Evolutionary conservation across 2,797 vertebrate genomes (phyloP).

Genomic region (Microctenopoma stevenorrisi): DNA sequence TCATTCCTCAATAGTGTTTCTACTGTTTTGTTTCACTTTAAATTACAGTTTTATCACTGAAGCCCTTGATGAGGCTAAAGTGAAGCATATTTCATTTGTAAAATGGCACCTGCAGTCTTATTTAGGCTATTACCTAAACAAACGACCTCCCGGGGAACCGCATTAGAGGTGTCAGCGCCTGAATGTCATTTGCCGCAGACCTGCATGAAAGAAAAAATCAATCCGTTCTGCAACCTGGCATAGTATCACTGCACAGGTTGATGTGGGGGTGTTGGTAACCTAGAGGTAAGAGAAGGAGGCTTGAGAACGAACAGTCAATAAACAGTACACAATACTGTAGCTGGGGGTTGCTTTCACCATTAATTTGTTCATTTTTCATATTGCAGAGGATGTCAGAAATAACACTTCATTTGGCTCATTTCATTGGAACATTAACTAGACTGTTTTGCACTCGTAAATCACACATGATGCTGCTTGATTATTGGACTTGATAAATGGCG

Average conservation of each 20-base stretch:
- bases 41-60: conserved; percentile 38
- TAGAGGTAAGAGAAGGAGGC: conserved; percentile 24
- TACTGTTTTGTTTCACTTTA: conserved; percentile 21
- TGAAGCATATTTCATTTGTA: conserved; percentile 42
- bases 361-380: conserved; percentile 14
- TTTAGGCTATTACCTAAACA: conserved; percentile 47
- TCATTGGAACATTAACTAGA: neutral
- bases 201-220: conserved; percentile 49
- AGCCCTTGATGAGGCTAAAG: conserved; percentile 32
- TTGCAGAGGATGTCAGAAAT: neutral
- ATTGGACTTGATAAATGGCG: neutral
- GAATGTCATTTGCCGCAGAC: conserved; percentile 54
- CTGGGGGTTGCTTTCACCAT: neutral
- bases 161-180: conserved; percentile 48
- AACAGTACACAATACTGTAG: conserved; percentile 14
- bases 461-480: neutral
- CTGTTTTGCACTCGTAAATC: neutral
- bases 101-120: conserved; percentile 33
- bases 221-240: conserved; percentile 47
- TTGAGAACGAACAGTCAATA: conserved; percentile 37
- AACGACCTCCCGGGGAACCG: conserved; percentile 29
- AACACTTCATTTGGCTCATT: neutral
- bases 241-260: conserved; percentile 25
- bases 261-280: conserved; percentile 14
- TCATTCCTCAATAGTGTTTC: conserved; percentile 24